Conservation (phyloP, 1,140 invertebrate genomes). For the Drosophila eugracilis region DNA sequence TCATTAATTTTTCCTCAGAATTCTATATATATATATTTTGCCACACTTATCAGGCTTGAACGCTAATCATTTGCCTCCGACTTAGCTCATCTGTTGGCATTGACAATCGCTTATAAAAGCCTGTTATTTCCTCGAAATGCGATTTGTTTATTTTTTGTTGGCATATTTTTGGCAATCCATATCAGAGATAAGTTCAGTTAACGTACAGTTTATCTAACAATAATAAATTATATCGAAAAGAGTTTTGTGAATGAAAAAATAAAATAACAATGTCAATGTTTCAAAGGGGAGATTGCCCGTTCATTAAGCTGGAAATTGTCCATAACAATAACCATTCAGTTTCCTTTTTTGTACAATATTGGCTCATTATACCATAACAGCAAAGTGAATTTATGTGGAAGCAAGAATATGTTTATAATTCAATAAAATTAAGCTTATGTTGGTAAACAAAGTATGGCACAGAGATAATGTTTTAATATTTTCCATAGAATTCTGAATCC, state of each 20-base stretch:
- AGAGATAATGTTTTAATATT: constrained; percentile 3
- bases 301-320: constrained; percentile 18
- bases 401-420: constrained; percentile 5
- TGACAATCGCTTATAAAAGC: not conserved
- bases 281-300: not conserved
- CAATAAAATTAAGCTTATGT: constrained; percentile 14
- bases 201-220: constrained; percentile 24
- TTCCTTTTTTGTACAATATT: constrained; percentile 12
- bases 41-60: not conserved
- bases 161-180: constrained; percentile 20
- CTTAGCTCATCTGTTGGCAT: constrained; percentile 2
- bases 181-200: constrained; percentile 25
- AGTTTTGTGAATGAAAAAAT: constrained; percentile 39
- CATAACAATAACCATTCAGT: constrained; percentile 22
- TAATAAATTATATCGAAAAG: constrained; percentile 22
- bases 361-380: constrained; percentile 1
- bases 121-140: not conserved
- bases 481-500: not conserved
- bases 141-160: not conserved
- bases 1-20: not conserved
- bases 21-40: constrained; percentile 5
- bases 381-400: constrained; percentile 14
- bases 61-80: not conserved
- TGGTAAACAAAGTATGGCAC: not conserved
- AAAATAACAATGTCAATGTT: not conserved